phyloP scores from a whole-genome alignment of 2,113 vertebrate genomes.

The Chamaetylas fuelleborni region DNA sequence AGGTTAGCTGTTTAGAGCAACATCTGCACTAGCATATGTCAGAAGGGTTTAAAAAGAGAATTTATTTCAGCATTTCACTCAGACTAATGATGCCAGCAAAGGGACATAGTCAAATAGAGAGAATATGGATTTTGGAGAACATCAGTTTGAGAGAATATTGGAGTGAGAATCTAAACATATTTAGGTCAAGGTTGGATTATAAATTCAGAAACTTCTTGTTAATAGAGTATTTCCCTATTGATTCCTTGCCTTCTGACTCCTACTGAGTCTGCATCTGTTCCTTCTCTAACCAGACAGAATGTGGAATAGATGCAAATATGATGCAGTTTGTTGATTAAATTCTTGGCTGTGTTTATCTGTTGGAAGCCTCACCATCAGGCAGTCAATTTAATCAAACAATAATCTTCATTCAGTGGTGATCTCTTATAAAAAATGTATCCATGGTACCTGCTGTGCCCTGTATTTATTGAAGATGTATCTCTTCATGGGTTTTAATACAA shows the following conservation, averaged over 20 bases:
- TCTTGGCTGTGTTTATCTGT: constrained; percentile 52
- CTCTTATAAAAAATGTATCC: neutral
- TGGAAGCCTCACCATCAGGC: constrained; percentile 25
- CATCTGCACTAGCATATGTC: constrained; percentile 51
- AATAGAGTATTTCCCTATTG: constrained; percentile 52
- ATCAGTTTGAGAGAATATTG: neutral
- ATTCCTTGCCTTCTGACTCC: constrained; percentile 50
- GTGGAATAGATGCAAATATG: constrained; percentile 55
- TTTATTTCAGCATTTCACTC: constrained; percentile 30
- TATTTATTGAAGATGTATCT: constrained; percentile 18
- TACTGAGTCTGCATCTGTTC: constrained; percentile 62
- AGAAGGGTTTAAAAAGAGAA: constrained; percentile 19
- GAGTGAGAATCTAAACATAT: constrained; percentile 20
- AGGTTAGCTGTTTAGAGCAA: neutral
- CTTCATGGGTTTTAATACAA: neutral
- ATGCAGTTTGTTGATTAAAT: constrained; percentile 66
- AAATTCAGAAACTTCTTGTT: constrained; percentile 50
- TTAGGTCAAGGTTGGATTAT: constrained; percentile 66
- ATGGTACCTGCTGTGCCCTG: neutral
- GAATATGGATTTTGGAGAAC: neutral
- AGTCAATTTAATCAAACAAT: constrained; percentile 60
- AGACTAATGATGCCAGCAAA: constrained; percentile 4
- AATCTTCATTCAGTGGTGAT: constrained; percentile 44
- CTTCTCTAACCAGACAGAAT: constrained; percentile 37
- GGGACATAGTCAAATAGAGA: neutral